Evolutionary conservation across 2,113 vertebrate genomes (phyloP).

Genomic region (Larimichthys crocea): DNA sequence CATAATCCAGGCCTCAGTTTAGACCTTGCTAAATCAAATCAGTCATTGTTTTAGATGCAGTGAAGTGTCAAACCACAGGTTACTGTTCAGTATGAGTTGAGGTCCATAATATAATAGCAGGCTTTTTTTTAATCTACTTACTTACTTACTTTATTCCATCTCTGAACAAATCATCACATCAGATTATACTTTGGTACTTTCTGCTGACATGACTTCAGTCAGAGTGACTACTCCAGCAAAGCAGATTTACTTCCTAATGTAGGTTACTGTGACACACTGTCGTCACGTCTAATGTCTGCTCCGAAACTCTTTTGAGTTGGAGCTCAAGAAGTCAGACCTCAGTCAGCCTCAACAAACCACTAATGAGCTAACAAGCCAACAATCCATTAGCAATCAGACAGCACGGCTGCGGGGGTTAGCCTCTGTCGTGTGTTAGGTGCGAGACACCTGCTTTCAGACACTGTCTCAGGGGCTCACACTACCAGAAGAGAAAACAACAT

Average conservation of each 20-base stretch:
- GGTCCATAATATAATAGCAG: not conserved
- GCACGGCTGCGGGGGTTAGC: no score
- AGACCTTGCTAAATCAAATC: conserved; percentile 25
- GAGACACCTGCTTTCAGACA: no score
- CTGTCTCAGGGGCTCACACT: not conserved
- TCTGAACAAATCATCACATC: not conserved
- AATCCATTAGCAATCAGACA: not conserved
- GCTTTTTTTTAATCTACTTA: not conserved
- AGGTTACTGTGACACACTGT: conserved; percentile 11
- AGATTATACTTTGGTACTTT: conserved; percentile 1
- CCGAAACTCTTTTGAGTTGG: not conserved
- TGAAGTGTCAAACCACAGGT: not conserved
- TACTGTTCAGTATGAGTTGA: not conserved
- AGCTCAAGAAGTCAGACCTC: not conserved
- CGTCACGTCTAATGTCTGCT: not conserved
- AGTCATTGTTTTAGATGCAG: conserved; percentile 11
- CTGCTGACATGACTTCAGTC: conserved; percentile 5
- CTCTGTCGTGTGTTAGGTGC: no score
- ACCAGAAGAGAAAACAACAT: no score
- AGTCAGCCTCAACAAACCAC: not conserved
- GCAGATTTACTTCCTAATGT: conserved; percentile 18
- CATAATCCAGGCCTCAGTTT: conserved; percentile 32
- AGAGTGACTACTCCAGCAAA: not conserved
- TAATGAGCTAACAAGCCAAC: not conserved
- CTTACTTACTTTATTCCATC: not conserved